These are phyloP conservation scores for Carposina sasakii DNA, from an alignment of 1,140 invertebrate genomes.

Conservation along the genomic window DNA sequence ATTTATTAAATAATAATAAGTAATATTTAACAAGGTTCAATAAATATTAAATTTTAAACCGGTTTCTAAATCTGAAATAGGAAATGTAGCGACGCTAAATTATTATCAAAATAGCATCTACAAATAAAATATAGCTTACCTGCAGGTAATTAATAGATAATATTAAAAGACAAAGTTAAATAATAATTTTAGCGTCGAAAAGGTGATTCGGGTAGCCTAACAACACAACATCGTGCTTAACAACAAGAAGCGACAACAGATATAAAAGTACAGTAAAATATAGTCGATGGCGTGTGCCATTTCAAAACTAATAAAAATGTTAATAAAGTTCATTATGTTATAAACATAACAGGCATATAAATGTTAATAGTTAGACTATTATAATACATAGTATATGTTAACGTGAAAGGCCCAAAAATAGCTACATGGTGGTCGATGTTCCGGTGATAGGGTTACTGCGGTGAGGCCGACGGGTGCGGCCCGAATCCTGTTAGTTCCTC, in stretches of 20 bases:
- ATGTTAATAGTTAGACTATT: constrained; percentile 73
- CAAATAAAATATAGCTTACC: too few relatives aligned
- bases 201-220: constrained; percentile 52
- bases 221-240: constrained; percentile 58
- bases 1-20: too few relatives aligned
- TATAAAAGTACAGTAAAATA: constrained; percentile 65
- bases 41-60: too few relatives aligned
- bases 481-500: constrained; percentile 61
- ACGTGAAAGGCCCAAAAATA: constrained; percentile 71
- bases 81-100: too few relatives aligned
- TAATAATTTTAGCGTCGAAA: constrained; percentile 48
- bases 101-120: too few relatives aligned
- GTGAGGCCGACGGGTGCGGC: constrained; percentile 45
- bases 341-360: constrained; percentile 73
- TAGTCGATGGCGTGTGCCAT: constrained; percentile 72
- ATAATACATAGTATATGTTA: constrained; percentile 71
- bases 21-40: too few relatives aligned
- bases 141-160: too few relatives aligned
- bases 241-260: constrained; percentile 67
- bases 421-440: constrained; percentile 69
- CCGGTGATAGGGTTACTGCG: constrained; percentile 66
- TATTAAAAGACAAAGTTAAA: constrained; percentile 8
- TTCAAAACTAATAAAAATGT: constrained; percentile 54
- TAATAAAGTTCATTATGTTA: constrained; percentile 71
- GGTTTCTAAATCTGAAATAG: too few relatives aligned